Percentiles rank a stretch among this genome's conserved stretches.
phyloP scores from a whole-genome alignment of 2,888 invertebrate genomes.

The Sepiola atlantica region DNA sequence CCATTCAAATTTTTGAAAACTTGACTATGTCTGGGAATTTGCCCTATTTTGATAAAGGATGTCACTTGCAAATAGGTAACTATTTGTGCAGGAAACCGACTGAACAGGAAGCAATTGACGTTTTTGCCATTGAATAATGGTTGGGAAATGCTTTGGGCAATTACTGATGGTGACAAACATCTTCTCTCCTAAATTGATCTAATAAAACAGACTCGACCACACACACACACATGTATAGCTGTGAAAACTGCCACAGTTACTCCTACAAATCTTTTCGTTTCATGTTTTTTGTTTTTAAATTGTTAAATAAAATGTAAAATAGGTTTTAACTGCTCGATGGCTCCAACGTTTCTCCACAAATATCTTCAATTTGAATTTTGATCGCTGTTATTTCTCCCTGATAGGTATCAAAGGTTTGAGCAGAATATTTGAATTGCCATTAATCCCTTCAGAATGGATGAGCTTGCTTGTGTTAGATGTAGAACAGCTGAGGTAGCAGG shows the following conservation, averaged over 20 bases:
- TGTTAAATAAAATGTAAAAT: neutral
- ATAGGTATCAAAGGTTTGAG: neutral
- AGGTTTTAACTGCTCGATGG: neutral
- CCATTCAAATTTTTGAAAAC: neutral
- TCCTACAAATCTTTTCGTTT: neutral
- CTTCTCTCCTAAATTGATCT: neutral
- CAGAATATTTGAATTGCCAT: neutral
- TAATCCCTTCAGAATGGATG: neutral
- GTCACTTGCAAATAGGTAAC: neutral
- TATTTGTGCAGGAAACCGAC: conserved; percentile 1
- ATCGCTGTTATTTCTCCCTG: too few species aligned
- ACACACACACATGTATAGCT: neutral
- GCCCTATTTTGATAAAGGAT: neutral
- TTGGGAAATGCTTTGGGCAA: neutral
- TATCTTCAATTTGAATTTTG: neutral
- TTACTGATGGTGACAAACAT: neutral
- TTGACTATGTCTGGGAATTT: neutral
- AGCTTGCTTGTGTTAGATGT: neutral
- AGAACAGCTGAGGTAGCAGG: too few species aligned
- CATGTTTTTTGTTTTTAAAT: neutral
- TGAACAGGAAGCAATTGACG: conserved; percentile 15
- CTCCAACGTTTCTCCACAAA: neutral
- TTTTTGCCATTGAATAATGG: neutral
- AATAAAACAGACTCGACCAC: neutral
- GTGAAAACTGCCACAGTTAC: neutral